Evolutionary conservation across 2,888 invertebrate genomes (phyloP), one percentile per base, ranked within the genome.

Genomic region (Macrophya alboannulata): DNA sequence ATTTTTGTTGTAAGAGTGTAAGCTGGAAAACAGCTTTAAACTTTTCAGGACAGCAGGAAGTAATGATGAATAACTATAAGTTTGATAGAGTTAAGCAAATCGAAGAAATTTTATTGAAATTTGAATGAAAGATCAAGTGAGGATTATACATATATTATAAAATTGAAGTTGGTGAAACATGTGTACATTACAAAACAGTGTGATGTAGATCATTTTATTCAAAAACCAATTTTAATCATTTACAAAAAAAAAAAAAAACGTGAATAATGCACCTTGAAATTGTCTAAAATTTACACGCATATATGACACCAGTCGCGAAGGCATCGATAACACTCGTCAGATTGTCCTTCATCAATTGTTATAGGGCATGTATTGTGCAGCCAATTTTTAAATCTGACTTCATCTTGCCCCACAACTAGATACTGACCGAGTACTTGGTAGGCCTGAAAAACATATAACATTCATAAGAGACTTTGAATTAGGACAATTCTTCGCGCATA

Each of bases 241-340:
- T 81, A 85, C 45, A 62, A 85, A n/a, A n/a, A n/a, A n/a, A n/a
- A n/a, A n/a, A 48, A 87, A 74, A 31, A 81, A 76, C 87, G 88
- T 88, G 85, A 85, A 87, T 84, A 86, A 72, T 31, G 37, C 51
- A 51, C 25, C n/a, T 31, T 51, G 12, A 81, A 62, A 6, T 81
- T 62, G 12, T 1, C 51, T 83, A 68, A 48, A 37, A 71, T 93
- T 96, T 97, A 99, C 96, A 99, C 96, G 94, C 99, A 99, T 93
- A 99, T 98, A 94, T 99, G 98, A 94, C 99, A 99, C 99, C 99
- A 99, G 94, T 99, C 99, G 89, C 97, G 97, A 77, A 99, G 95
- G 94, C 99, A 99, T 91, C 98, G 97, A 94, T 97, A 99, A 93
- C 99, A 99, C 94, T 99, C 99, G 37, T 96, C 95, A 0, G 98